A percentile compares a stretch with the other conserved stretches of the same genome.
These are phyloP conservation scores for Sebastes trivittatus DNA, from an alignment of 2,797 vertebrate species.

Conservation along the genomic window DNA sequence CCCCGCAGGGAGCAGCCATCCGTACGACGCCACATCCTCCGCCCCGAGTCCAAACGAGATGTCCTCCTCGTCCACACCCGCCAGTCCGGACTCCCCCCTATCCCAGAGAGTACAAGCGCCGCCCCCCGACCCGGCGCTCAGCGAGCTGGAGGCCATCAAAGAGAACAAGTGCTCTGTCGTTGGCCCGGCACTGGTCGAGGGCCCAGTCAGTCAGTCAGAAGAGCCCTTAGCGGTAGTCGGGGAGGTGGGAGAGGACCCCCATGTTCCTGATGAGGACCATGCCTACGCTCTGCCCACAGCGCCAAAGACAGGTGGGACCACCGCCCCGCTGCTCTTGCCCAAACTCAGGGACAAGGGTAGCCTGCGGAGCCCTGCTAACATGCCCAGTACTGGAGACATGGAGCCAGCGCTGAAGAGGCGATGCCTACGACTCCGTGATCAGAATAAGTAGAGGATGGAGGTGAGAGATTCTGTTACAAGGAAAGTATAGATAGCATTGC, in stretches of 20 bases:
- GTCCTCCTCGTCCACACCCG: conserved; percentile 63
- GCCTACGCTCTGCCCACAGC: conserved; percentile 93
- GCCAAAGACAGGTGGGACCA: conserved; percentile 90
- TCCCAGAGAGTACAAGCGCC: conserved; percentile 61
- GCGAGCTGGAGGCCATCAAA: conserved; percentile 89
- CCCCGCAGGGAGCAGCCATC: conserved; percentile 52
- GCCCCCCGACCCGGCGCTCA: conserved; percentile 53
- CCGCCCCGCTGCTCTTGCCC: conserved; percentile 76
- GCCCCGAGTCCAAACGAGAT: conserved; percentile 70
- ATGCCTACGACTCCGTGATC: conserved; percentile 98
- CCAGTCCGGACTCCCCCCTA: conserved; percentile 78
- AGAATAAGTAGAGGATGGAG: conserved; percentile 90
- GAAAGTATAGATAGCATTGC: conserved; percentile 3
- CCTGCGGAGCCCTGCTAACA: conserved; percentile 83
- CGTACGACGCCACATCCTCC: conserved; percentile 69
- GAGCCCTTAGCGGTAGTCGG: conserved; percentile 85
- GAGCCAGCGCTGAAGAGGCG: conserved; percentile 96
- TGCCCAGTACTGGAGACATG: conserved; percentile 88
- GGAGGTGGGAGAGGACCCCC: conserved; percentile 78
- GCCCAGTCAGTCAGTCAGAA: conserved; percentile 85
- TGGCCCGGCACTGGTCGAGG: conserved; percentile 76
- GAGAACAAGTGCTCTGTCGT: conserved; percentile 90
- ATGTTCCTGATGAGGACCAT: conserved; percentile 89
- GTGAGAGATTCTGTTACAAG: conserved; percentile 55
- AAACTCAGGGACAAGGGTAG: conserved; percentile 85